A percentile compares a stretch with the other conserved stretches of the same genome.
Conservation (phyloP, 1,140 invertebrate genomes). For the Archegozetes longisetosus region DNA sequence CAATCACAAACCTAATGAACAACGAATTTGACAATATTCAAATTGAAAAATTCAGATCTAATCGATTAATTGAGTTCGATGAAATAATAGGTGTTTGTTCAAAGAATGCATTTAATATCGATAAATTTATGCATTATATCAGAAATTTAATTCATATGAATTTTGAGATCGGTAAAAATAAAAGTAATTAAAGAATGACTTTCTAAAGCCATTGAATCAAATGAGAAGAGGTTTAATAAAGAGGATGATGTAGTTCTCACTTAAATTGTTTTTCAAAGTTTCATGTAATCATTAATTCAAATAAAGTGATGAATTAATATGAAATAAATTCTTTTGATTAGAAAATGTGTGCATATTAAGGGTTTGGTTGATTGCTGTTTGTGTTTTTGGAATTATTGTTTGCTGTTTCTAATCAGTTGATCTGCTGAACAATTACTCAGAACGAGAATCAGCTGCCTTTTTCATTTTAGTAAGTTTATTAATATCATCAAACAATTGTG, state of each 20-base stretch:
- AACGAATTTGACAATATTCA: background rate
- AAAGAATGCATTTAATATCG: background rate
- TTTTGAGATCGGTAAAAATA: background rate
- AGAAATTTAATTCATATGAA: background rate
- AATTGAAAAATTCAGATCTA: background rate
- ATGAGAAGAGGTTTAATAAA: background rate
- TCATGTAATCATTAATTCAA: too few species aligned
- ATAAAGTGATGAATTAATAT: too few species aligned
- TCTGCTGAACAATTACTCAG: too few species aligned
- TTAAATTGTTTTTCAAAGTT: too few species aligned
- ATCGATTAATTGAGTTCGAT: background rate
- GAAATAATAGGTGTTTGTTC: background rate
- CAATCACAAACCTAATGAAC: slow-evolving; percentile 16
- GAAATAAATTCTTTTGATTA: too few species aligned
- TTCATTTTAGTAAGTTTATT: too few species aligned
- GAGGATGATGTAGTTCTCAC: background rate
- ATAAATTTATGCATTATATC: background rate
- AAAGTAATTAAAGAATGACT: background rate
- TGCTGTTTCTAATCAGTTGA: too few species aligned
- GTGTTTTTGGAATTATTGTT: too few species aligned
- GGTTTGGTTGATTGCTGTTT: too few species aligned
- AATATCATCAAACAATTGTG: too few species aligned
- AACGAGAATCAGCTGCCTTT: too few species aligned
- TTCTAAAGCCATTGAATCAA: background rate
- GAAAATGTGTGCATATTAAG: too few species aligned